These are phyloP conservation scores for Artemia franciscana DNA, from an alignment of 1,140 invertebrate genomes.

Conservation along the genomic window DNA sequence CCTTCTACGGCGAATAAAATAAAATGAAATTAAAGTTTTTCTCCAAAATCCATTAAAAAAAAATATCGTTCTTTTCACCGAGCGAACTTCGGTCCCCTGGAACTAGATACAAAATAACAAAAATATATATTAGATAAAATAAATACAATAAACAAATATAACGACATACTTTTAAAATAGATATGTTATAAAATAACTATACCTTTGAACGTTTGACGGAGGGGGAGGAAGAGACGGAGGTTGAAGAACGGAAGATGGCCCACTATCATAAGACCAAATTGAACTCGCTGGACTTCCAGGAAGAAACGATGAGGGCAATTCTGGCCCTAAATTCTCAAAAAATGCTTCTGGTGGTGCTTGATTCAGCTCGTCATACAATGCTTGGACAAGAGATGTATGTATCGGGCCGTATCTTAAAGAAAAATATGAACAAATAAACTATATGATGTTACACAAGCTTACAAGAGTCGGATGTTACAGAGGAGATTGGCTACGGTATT, in stretches of 20 bases:
- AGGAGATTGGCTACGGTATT: no score
- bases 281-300: background rate
- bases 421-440: no score
- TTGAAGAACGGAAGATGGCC: background rate
- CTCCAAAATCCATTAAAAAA: no score
- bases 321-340: background rate
- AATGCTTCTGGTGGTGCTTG: background rate
- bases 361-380: background rate
- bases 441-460: no score
- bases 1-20: no score
- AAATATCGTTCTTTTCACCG: no score
- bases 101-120: background rate
- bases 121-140: background rate
- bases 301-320: background rate
- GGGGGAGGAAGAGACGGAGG: background rate
- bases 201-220: background rate
- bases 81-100: no score
- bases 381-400: background rate
- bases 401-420: background rate
- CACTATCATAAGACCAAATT: background rate
- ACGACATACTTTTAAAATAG: background rate
- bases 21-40: no score
- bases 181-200: background rate
- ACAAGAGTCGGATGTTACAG: no score
- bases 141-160: background rate